Evolutionary conservation across 2,888 invertebrate genomes (phyloP).

Genomic region (Acrobasis consociella): DNA sequence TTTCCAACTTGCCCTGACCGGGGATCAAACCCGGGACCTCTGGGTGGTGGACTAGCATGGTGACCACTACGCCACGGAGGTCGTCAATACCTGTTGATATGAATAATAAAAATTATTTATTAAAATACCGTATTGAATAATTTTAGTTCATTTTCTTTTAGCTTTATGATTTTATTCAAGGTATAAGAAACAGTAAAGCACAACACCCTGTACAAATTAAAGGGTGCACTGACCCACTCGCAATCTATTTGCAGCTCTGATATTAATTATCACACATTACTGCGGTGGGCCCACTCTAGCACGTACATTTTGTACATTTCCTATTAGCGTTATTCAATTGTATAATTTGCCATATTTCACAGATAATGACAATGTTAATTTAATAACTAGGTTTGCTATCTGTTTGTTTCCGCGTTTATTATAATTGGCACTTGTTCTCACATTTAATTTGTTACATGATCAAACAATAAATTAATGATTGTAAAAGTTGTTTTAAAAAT

Average conservation of each 20-base stretch:
- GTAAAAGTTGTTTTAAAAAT: too few relatives aligned
- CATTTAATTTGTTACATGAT: background rate
- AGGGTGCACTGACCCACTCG: conserved; percentile 3
- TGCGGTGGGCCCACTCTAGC: background rate
- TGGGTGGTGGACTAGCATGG: too few relatives aligned
- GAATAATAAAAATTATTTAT: too few relatives aligned
- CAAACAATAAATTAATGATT: too few relatives aligned
- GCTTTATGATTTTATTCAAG: too few relatives aligned
- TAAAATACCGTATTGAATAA: too few relatives aligned
- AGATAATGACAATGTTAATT: conserved; percentile 1
- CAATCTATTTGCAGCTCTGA: conserved; percentile 4
- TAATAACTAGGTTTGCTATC: conserved; percentile 22
- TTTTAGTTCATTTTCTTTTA: too few relatives aligned
- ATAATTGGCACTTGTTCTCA: background rate
- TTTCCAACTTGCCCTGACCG: too few relatives aligned
- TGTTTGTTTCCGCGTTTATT: conserved; percentile 25
- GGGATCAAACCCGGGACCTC: too few relatives aligned
- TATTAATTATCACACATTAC: conserved; percentile 10
- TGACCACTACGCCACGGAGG: too few relatives aligned
- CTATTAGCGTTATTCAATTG: background rate
- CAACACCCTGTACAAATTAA: background rate
- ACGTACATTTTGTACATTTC: conserved; percentile 6
- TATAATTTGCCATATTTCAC: background rate
- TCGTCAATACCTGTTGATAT: too few relatives aligned
- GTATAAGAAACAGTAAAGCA: background rate